Conservation (phyloP, 2,113 vertebrate genomes). For the Pelvicachromis taeniatus region DNA sequence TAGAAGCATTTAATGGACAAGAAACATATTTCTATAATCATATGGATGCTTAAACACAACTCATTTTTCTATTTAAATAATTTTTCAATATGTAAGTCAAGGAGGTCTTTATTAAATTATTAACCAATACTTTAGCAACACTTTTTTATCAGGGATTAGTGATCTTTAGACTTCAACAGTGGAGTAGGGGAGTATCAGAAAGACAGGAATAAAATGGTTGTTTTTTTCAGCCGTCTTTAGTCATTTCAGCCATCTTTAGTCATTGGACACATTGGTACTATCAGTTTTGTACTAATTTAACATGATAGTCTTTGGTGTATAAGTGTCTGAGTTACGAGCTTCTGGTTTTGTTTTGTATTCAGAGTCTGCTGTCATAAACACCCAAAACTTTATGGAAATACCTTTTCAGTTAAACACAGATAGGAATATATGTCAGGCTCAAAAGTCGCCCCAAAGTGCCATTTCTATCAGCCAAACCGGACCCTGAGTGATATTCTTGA, state of each 20-base stretch:
- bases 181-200: background rate
- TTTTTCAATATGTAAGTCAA: background rate
- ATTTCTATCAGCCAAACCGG: background rate
- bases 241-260: background rate
- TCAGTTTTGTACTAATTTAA: background rate
- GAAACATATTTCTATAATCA: too few species aligned
- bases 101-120: background rate
- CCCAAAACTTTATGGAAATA: background rate
- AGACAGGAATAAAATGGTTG: background rate
- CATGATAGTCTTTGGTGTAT: background rate
- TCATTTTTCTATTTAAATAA: too few species aligned
- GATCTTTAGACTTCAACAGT: background rate
- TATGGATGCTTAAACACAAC: too few species aligned
- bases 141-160: background rate
- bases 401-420: background rate
- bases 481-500: background rate
- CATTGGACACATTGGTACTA: background rate
- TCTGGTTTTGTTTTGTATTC: background rate
- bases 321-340: background rate
- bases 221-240: background rate
- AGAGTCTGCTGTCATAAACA: background rate
- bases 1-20: too few species aligned
- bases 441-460: background rate
- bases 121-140: background rate
- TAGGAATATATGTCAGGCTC: background rate